Evolutionary conservation across 64 coral and sea anemone species (phyloP), one percentile per base, ranked within the genome.

Genomic region (Actinia equina): DNA sequence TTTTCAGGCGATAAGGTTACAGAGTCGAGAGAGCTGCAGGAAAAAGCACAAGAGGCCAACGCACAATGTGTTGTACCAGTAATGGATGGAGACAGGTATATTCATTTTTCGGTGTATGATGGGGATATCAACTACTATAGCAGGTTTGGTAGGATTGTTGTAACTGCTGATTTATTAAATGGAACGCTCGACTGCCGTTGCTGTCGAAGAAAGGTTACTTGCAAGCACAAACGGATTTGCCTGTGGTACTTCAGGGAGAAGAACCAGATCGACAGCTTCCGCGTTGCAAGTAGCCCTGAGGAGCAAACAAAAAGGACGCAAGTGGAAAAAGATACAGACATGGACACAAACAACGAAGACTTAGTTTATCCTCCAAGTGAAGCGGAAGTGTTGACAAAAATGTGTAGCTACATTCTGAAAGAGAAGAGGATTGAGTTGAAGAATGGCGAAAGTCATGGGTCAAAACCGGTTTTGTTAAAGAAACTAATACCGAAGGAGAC

Each of bases 151-250:
- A 89, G 92, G 26, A 88, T 89, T 6, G 62, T 86, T 19, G 77
- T 89, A 3, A 86, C 88, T 37, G 77, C 83, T 17, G 85, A 94
- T 79, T 6, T 94, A 30, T 37, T 5, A 5, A 94, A 80, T 69
- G 88, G 92, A 2, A 86, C 53, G 22, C 22, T 94, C 20, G 88
- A 94, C 22, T 94, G 92, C 12, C 76, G 83, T 25, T 89, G 91
- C 55, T 93, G 82, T 80, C 71, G 43, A 0, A 55, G 86, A 26
- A 93, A 93, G 43, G 22, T 63, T 2, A 54, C 74, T 0, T 94
- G 83, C 16, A 82, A 83, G 1, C 92, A 94, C 84, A 94, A 89
- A 54, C 19, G 78, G 3, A 82, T 89, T 3, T 89, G 87, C 14
- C 8, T 94, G 58, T 94, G 92, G 88, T 89, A 89, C 57, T 67